These are phyloP conservation scores for Salvator merianae DNA, from an alignment of 2,113 vertebrate species.

Conservation along the genomic window DNA sequence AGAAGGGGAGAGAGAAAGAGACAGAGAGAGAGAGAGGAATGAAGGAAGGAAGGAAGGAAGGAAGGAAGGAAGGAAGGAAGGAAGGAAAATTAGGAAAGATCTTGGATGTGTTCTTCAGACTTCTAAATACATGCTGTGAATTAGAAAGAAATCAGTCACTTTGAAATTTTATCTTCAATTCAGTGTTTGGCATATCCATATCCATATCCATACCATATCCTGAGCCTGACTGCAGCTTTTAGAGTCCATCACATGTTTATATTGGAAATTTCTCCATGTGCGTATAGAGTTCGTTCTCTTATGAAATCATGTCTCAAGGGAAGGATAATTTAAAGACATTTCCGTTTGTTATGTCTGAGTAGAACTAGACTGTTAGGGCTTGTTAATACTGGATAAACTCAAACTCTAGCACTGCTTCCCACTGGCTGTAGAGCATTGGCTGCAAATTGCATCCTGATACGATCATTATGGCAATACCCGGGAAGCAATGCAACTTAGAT, in stretches of 20 bases:
- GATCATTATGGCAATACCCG: constrained; percentile 42
- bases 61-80: constrained; percentile 22
- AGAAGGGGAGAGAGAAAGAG: constrained; percentile 44
- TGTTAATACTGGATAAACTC: constrained; percentile 79
- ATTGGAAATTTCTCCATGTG: constrained; percentile 77
- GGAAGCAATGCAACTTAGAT: not conserved
- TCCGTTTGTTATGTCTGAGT: constrained; percentile 84
- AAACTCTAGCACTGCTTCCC: constrained; percentile 75
- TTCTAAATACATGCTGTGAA: constrained; percentile 67
- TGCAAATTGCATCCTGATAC: constrained; percentile 73
- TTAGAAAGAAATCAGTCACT: constrained; percentile 70
- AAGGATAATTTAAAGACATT: constrained; percentile 82
- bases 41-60: too few species aligned
- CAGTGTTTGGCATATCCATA: constrained; percentile 69
- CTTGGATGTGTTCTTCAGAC: constrained; percentile 57
- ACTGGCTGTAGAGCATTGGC: constrained; percentile 75
- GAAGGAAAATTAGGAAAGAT: constrained; percentile 57
- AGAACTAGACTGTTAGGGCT: constrained; percentile 76
- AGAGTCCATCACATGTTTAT: constrained; percentile 79
- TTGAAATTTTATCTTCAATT: constrained; percentile 78
- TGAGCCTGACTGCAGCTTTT: constrained; percentile 76
- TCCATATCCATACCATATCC: too few species aligned
- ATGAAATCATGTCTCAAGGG: constrained; percentile 81
- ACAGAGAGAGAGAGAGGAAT: too few species aligned
- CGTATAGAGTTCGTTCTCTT: constrained; percentile 81